Evolutionary conservation across 2,888 invertebrate genomes (phyloP), one percentile per base, ranked within the genome.

Genomic region (Drosophila neutralis): DNA sequence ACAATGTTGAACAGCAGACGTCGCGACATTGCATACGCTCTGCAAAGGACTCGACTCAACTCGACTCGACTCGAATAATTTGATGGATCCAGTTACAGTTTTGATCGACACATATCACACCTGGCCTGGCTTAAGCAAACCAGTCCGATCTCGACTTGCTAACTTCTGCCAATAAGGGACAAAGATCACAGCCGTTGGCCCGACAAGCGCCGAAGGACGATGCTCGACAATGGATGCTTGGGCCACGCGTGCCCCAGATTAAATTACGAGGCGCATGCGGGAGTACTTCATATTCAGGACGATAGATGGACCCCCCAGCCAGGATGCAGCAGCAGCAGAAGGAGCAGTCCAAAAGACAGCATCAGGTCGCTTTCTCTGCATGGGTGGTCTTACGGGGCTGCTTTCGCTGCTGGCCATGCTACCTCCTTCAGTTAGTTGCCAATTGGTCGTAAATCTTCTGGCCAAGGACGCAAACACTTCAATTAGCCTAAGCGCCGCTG

Each of bases 121-220:
- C 69, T 76, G 76, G 74, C 72, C n/a, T 40, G 40, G 49, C 60
- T 57, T 40, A 21, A 42, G 21, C 69, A 33, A 13, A 21, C 27
- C 38, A 38, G 40, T 27, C 51, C 11, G 60, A 35, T 29, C n/a
- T n/a, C 75, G 76, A 45, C 45, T 15, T 24, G 24, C 15, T 77
- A 77, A 72, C 64, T 62, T 70, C 59, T 64, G 78, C 63, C 78
- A 82, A 80, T 74, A 31, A 33, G 11, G 40, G 21, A 40, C 76
- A 81, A 81, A 78, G 90, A 90, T 89, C 90, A 83, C 89, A 90
- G 90, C 76, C 84, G 82, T 70, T 80, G 72, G 79, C 45, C 77
- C 81, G 82, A 78, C 78, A 71, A 61, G 64, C n/a, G 31, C 33
- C 59, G 51, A 35, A 56, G 56, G 54, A 59, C 57, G 51, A 51